Evolutionary conservation across 2,888 invertebrate genomes (phyloP), one percentile per base, ranked within the genome.

Genomic region (Latheticus oryzae): DNA sequence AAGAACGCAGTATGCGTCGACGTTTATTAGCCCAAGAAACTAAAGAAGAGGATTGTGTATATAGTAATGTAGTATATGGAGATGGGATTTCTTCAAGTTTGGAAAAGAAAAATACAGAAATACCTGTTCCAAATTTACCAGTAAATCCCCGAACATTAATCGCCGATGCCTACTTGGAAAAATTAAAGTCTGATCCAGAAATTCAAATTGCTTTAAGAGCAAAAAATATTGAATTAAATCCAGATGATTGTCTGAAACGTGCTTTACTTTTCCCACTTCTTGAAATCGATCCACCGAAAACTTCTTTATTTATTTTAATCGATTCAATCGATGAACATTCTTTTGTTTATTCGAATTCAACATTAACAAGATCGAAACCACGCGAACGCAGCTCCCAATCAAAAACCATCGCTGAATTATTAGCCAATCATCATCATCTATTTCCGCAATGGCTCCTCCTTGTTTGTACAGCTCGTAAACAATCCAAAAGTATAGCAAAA

Each of bases 391-490:
- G 76, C 51, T 77, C 76, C 3, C 80, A 79, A 57, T 84, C 85
- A 1, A 83, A 85, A 59, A 90, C 89, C 13, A 90, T 94, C 24
- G 91, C 91, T 0, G 91, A 93, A 66, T 80, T 97, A 9, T 80
- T 97, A 15, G 90, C 94, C 1, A 90, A 91, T 59, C 93, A 95
- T 74, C 94, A 95, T 75, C 93, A 94, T 71, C 79, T 95, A 35
- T 88, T 97, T 68, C 97, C 97, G 1, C 91, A 91, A 69, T 97
- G 97, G 97, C 78, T 97, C 43, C 83, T 96, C 53, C 83, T 97
- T 1, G 91, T 95, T 1, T 92, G 93, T 76, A 94, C 95, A 0
- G 93, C 94, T 0, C 82, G 93, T 53, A 86, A 93, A 65, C 93
- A 95, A 74, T 92, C 90, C 64, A 90, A 93, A 74, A 85, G 88